phyloP scores from a whole-genome alignment of 2,888 invertebrate genomes.

The Scaptomyza cyrtandrae region DNA sequence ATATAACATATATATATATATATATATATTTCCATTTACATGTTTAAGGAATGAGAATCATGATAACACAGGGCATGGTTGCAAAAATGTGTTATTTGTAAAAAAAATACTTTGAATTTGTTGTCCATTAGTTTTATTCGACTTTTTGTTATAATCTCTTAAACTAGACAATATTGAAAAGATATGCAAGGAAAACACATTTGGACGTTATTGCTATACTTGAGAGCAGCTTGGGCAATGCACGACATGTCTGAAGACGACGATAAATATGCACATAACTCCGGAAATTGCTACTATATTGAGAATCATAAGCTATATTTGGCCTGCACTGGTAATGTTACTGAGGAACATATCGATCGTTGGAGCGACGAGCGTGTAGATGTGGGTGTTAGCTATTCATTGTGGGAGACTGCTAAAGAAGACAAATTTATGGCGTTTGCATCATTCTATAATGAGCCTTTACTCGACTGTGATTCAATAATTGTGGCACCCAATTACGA shows the following conservation, averaged over 20 bases:
- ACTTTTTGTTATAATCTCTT: background rate
- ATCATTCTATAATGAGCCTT: background rate
- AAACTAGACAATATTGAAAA: background rate
- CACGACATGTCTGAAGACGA: too few species aligned
- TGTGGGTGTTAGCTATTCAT: background rate
- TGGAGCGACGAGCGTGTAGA: background rate
- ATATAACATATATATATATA: too few species aligned
- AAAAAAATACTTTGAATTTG: background rate
- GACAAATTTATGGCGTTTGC: background rate
- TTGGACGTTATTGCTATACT: background rate
- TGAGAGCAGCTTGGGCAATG: background rate
- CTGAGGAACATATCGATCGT: accelerated
- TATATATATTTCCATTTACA: too few species aligned
- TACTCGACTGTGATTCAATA: background rate
- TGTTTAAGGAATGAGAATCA: background rate
- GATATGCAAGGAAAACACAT: background rate
- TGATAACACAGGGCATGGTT: background rate
- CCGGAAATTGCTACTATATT: background rate
- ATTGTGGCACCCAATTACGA: background rate
- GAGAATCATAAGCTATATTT: background rate
- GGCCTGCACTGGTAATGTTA: background rate
- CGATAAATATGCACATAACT: too few species aligned
- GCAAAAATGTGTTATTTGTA: background rate
- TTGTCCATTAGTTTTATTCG: background rate
- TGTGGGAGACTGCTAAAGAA: background rate